Evolutionary conservation across 2,888 invertebrate species (phyloP), one percentile per base, ranked within the genome.

Genomic region (Druceiella hillmani): DNA sequence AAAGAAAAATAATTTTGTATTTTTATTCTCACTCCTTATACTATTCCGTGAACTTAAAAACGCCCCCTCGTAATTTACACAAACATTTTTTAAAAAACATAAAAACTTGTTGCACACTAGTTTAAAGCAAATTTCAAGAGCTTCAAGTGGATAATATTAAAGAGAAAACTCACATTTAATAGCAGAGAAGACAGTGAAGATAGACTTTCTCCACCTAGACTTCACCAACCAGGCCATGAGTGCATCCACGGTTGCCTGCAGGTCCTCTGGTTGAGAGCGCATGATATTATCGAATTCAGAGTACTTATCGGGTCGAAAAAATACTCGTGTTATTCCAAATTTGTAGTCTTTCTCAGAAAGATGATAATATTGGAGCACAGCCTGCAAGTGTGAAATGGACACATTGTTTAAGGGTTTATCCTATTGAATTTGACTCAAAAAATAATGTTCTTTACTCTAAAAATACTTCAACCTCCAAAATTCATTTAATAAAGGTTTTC

Each of bases 301-400:
- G 68, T 97, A 98, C 66, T 98, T 99, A 36, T 98, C 98, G 0
- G 98, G 95, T 1, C 95, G 79, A 77, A 99, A 99, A 74, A 99
- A 99, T 10, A 99, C 94, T 56, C 92, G 86, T 1, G 97, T 95
- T 52, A 95, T 76, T 11, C 98, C 98, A 69, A 99, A 98, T 62
- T 91, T 92, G 70, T 90, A 98, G 66, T 99, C 98, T 50, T 81
- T 84, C 50, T 91, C 87, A 47, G 88, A 87, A n/a, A 99, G 74
- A 33, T 93, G 93, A 45, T 99, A 74, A 46, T 95, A 95, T 67
- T 93, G 90, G 53, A 98, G 81, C 61, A 98, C 81, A 2, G 93
- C 92, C 85, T 88, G 64, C n/a, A 64, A 56, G 44, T 30, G 33
- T 22, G 20, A 36, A 32, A 9, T 25, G 27, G 22, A 35, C 12